Percentiles rank a stretch among this genome's conserved stretches.
These are phyloP conservation scores for Bombus affinis DNA, from an alignment of 1,140 invertebrate genomes.

Conservation along the genomic window DNA sequence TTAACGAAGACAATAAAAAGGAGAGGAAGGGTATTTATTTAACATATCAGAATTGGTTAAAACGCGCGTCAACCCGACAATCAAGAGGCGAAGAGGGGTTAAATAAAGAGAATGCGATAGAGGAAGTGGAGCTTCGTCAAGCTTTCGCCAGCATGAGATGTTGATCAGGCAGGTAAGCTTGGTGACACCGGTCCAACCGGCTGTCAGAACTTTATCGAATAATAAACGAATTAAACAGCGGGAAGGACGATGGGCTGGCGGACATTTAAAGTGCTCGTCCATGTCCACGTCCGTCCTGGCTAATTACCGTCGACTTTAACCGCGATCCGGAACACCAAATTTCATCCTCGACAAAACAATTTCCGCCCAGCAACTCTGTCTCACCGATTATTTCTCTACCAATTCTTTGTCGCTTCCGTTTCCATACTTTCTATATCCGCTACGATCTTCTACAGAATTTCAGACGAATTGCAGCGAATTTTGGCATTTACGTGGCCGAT, in stretches of 20 bases:
- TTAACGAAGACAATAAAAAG: background rate
- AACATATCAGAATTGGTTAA: background rate
- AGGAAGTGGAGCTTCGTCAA: background rate
- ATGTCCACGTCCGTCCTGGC: conserved; percentile 76
- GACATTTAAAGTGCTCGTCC: conserved; percentile 79
- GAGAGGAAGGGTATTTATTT: background rate
- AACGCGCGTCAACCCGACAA: background rate
- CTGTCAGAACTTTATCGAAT: conserved; percentile 72
- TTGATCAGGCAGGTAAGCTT: conserved; percentile 2
- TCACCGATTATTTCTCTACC: background rate
- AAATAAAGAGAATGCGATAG: conserved; percentile 1
- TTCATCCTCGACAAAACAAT: conserved; percentile 61
- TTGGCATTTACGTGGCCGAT: background rate
- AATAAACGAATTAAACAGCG: conserved; percentile 70
- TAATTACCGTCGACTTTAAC: conserved; percentile 74
- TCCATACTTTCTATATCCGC: background rate
- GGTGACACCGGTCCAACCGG: conserved; percentile 25
- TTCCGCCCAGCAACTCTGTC: background rate
- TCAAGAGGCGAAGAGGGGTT: background rate
- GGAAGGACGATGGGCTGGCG: conserved; percentile 61
- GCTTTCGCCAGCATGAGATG: background rate
- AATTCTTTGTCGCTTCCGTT: background rate
- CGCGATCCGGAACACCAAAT: conserved; percentile 57
- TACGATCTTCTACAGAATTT: background rate
- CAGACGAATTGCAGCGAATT: background rate